phyloP scores from a whole-genome alignment of 2,113 vertebrate species.

The Bombycilla garrulus region DNA sequence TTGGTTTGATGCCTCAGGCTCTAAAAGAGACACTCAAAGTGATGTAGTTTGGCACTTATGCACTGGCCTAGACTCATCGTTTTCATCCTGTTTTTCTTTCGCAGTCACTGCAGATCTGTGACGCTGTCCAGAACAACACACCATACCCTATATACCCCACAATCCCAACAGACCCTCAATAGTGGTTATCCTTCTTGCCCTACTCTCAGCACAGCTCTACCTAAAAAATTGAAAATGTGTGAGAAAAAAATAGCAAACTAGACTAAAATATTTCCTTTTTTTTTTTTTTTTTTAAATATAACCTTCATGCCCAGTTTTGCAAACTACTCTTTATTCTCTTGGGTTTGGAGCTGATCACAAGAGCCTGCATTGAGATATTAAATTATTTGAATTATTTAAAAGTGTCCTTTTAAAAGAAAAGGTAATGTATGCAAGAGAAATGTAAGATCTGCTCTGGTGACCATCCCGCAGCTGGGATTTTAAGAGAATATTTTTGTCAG shows the following conservation, averaged over 20 bases:
- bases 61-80: not conserved
- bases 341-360: not conserved
- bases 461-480: not conserved
- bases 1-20: not conserved
- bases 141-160: not conserved
- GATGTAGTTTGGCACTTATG: not conserved
- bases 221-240: not conserved
- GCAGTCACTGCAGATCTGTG: not conserved
- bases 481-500: not conserved
- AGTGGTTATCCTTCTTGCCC: not conserved
- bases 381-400: no score
- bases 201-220: not conserved
- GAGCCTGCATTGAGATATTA: not conserved
- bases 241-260: not conserved
- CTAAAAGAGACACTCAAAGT: not conserved
- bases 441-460: not conserved
- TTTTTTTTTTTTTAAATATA: not conserved
- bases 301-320: not conserved
- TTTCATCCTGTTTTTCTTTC: not conserved
- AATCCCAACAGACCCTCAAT: fast-evolving
- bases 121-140: not conserved
- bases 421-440: not conserved
- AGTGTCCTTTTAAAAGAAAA: conserved; percentile 31
- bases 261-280: not conserved
- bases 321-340: conserved; percentile 20